Evolutionary conservation across 2,888 invertebrate genomes (phyloP), one percentile per base, ranked within the genome.

Genomic region (Geophilus truncorum): DNA sequence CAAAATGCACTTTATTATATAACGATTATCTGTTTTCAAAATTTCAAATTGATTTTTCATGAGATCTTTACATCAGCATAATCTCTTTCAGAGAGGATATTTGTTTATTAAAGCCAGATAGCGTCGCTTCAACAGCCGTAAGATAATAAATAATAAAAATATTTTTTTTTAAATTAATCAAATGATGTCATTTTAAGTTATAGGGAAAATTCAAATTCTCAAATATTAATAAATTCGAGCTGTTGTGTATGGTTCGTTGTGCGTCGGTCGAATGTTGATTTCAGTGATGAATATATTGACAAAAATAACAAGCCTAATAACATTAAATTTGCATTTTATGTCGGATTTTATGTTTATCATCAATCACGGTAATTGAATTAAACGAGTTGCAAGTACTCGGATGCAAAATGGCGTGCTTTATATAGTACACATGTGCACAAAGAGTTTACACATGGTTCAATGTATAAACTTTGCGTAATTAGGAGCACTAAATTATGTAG

Each of bases 301-400:
- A 62, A 62, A 40, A 62, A 62, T 62, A 62, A 62, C 21, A 62
- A 23, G 57, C 23, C 57, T 23, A 62, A 62, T 62, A 62, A 21
- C 57, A 62, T 62, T 5, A 62, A 62, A 62, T 62, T 62, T 62
- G 57, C 57, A 62, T 62, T 62, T 62, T 62, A 62, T 62, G 23
- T n/a, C n/a, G 10, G 57, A 62, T 62, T 62, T 62, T 18, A 62
- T 18, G 21, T 62, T 62, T 23, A n/a, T 62, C 57, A 62, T 62
- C 57, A 62, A 62, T 62, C 57, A 62, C 18, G 21, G 21, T 23
- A 62, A 62, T 62, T 62, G 57, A 62, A 62, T 62, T 62, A 21
- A 18, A 21, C 7, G 57, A 62, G n/a, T n/a, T n/a, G n/a, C n/a
- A 10, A 51, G 51, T 51, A 62, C 57, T 23, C 10, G 57, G 57